phyloP scores from a whole-genome alignment of 1,140 invertebrate genomes.

The Micrasema longulum region DNA sequence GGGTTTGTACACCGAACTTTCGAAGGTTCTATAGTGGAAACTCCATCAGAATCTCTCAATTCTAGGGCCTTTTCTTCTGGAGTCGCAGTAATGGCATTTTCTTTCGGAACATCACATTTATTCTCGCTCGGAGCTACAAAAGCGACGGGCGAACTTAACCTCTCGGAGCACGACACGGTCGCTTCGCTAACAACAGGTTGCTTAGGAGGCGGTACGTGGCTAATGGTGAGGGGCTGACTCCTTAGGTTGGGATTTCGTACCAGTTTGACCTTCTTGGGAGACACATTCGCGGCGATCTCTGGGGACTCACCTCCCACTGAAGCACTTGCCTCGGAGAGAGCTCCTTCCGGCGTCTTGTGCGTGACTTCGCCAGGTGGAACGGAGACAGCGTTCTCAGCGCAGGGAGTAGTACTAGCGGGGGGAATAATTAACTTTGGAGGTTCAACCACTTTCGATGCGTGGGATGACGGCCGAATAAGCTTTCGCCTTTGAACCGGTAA shows the following conservation, averaged over 20 bases:
- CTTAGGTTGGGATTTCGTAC: conserved; percentile 37
- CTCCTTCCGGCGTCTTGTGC: not conserved
- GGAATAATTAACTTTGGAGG: not conserved
- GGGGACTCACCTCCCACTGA: not conserved
- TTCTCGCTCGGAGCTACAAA: not conserved
- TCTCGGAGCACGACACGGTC: not conserved
- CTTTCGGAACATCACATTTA: not conserved
- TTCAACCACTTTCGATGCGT: not conserved
- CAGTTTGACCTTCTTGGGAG: conserved; percentile 47
- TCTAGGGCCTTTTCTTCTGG: conserved; percentile 1
- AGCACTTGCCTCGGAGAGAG: not conserved
- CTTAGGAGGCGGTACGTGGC: conserved; percentile 18
- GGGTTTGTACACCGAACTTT: too few species aligned
- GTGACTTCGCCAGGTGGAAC: not conserved
- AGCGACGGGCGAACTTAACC: conserved; percentile 1
- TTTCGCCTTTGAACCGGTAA: conserved; percentile 32
- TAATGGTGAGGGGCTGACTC: conserved; percentile 7
- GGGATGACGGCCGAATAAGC: conserved; percentile 25
- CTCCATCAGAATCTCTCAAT: not conserved
- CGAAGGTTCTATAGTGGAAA: too few species aligned
- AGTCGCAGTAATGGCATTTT: not conserved
- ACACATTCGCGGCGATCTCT: not conserved
- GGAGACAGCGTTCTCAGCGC: not conserved
- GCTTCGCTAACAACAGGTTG: conserved; percentile 6
- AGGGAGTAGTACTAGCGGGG: not conserved